Evolutionary conservation across 2,797 vertebrate species (phyloP).

Genomic region (Channallabes apus): DNA sequence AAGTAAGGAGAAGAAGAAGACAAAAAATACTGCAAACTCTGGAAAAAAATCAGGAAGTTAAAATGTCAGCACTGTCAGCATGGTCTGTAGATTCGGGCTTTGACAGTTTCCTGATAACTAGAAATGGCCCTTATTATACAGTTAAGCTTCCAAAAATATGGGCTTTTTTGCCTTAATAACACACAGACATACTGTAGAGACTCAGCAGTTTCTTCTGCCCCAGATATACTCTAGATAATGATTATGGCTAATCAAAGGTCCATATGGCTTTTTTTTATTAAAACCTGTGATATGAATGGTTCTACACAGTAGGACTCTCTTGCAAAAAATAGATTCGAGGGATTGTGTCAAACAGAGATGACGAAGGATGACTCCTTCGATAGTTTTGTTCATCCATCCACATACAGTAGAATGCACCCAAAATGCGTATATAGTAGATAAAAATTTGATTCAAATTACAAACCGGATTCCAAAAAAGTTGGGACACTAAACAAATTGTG

Average conservation of each 20-base stretch:
- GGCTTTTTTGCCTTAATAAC: constrained; percentile 4
- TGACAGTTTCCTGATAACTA: not conserved
- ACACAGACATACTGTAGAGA: not conserved
- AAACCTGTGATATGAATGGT: constrained; percentile 63
- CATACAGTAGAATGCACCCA: too few species aligned
- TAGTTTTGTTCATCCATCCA: not conserved
- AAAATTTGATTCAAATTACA: too few species aligned
- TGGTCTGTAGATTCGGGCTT: not conserved
- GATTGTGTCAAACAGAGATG: not conserved
- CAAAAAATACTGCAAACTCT: not conserved
- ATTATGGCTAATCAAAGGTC: constrained; percentile 73
- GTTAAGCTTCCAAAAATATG: not conserved
- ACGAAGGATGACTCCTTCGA: constrained; percentile 6
- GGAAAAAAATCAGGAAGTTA: not conserved
- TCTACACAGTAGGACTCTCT: constrained; percentile 49
- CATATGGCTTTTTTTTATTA: constrained; percentile 65
- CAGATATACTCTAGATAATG: constrained; percentile 61
- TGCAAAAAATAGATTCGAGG: not conserved
- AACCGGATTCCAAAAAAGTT: too few species aligned
- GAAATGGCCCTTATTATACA: not conserved
- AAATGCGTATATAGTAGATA: too few species aligned
- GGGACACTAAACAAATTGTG: too few species aligned
- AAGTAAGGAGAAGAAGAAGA: too few species aligned
- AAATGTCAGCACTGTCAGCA: not conserved
- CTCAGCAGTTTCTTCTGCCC: constrained; percentile 2